Conservation (phyloP, 2,113 vertebrate species). For the Gopherus flavomarginatus region DNA sequence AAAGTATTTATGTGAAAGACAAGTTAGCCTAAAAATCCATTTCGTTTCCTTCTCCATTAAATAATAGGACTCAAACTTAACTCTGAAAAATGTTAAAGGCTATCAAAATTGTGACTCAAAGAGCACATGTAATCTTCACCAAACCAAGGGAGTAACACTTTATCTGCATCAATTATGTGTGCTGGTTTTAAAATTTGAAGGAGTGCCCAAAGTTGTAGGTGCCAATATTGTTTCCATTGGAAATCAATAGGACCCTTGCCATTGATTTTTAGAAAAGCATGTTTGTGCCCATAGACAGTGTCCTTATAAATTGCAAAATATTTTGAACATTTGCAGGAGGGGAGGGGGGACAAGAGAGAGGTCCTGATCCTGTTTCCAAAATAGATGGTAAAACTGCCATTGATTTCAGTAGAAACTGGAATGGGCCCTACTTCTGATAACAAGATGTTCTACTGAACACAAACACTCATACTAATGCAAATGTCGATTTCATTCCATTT, state of each 20-base stretch:
- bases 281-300: fast-evolving
- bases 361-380: neutral
- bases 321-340: neutral
- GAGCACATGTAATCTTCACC: neutral
- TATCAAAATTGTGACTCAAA: neutral
- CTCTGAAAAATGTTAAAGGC: neutral
- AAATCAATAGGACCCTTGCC: neutral
- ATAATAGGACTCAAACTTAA: neutral
- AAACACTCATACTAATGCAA: neutral
- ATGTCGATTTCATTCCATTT: neutral
- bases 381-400: neutral
- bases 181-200: neutral
- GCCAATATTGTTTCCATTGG: neutral
- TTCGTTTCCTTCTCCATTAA: neutral
- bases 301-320: neutral
- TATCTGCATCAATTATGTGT: neutral
- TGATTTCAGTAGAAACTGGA: neutral
- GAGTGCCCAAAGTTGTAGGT: neutral
- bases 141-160: neutral
- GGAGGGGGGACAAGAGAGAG: neutral
- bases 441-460: neutral
- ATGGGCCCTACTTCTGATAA: neutral
- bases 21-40: neutral
- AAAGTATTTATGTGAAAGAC: neutral
- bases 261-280: neutral